A percentile compares a stretch with the other conserved stretches of the same genome.
Evolutionary conservation across 2,113 vertebrate species (phyloP).

Genomic region (Centropus bengalensis): DNA sequence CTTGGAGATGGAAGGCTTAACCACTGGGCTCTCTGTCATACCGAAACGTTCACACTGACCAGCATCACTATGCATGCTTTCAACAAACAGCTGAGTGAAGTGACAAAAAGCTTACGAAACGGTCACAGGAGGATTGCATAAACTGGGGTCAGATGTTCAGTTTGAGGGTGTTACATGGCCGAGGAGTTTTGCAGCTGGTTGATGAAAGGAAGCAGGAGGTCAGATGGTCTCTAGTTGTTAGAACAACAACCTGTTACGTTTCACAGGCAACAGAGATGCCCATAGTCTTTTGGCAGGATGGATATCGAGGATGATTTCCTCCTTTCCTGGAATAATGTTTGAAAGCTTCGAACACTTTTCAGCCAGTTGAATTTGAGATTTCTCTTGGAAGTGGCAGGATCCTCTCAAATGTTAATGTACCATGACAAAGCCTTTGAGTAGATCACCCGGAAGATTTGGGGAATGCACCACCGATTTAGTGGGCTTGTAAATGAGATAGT

Average conservation of each 20-base stretch:
- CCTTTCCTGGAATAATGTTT: constrained; percentile 22
- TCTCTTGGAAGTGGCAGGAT: not conserved
- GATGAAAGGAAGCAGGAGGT: not conserved
- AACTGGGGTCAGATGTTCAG: constrained; percentile 47
- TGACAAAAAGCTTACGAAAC: constrained; percentile 59
- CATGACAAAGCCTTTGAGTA: not conserved
- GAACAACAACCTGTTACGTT: constrained; percentile 55
- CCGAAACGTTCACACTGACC: not conserved
- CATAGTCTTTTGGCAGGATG: not conserved
- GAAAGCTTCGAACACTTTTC: constrained; percentile 14
- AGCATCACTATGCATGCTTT: not conserved
- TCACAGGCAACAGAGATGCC: constrained; percentile 44
- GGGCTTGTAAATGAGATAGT: not conserved
- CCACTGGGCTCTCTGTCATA: not conserved
- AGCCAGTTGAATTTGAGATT: not conserved
- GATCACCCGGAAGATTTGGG: not conserved
- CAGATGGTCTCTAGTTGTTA: constrained; percentile 42
- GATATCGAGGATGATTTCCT: constrained; percentile 17
- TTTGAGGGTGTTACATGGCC: constrained; percentile 9
- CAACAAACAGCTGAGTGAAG: constrained; percentile 35
- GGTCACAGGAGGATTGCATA: constrained; percentile 39
- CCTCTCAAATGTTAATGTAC: not conserved
- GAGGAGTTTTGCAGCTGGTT: constrained; percentile 20
- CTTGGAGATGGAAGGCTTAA: constrained; percentile 31
- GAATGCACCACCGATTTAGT: not conserved